Evolutionary conservation across 2,797 vertebrate species (phyloP).

Genomic region (Sebastes aleutianus): DNA sequence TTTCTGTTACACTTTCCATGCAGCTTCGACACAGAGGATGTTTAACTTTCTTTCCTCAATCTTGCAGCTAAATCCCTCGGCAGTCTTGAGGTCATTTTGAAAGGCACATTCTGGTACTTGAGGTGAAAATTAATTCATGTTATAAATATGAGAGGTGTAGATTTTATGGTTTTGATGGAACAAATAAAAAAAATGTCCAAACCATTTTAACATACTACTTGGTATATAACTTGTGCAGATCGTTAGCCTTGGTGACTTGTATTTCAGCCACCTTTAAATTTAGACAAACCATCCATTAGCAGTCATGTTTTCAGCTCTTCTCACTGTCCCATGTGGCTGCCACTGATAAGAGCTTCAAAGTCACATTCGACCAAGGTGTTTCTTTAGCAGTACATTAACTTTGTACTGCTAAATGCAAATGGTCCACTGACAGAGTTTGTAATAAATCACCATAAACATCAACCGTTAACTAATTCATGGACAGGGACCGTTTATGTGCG

Average conservation of each 20-base stretch:
- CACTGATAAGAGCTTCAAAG: conserved; percentile 14
- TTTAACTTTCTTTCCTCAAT: conserved; percentile 16
- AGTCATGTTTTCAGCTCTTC: neutral
- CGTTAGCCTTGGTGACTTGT: neutral
- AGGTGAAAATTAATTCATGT: neutral
- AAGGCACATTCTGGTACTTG: neutral
- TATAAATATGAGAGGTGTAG: conserved; percentile 1
- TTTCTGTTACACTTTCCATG: conserved; percentile 41
- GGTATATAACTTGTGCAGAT: neutral
- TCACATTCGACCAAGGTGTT: conserved; percentile 7
- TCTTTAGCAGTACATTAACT: neutral
- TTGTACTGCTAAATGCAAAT: conserved; percentile 7
- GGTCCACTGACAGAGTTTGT: conserved; percentile 6
- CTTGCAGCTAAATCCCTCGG: conserved; percentile 2
- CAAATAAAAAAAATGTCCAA: neutral
- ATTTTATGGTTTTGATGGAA: neutral
- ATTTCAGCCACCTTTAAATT: neutral
- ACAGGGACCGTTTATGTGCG: conserved; percentile 13
- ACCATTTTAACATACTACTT: neutral
- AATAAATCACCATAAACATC: conserved; percentile 41
- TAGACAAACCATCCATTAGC: neutral
- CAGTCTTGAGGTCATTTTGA: neutral
- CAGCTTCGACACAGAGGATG: conserved; percentile 14
- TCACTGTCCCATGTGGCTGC: conserved; percentile 1
- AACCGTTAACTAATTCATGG: conserved; percentile 29